Evolutionary conservation across 2,113 vertebrate species (phyloP).

Genomic region (Jacana jacana): DNA sequence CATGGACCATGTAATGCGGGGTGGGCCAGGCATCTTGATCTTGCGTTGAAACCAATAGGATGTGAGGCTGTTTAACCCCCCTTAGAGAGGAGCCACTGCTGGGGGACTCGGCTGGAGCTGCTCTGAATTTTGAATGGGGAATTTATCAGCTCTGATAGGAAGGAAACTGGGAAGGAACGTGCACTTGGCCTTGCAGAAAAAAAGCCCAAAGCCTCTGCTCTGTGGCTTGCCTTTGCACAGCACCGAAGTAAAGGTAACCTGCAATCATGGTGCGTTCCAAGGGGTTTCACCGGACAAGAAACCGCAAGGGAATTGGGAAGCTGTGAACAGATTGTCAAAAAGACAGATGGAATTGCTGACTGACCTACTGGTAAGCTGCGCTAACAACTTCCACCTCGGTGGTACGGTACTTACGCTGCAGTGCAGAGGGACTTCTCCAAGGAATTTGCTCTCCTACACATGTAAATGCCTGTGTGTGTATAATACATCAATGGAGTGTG

Average conservation of each 20-base stretch:
- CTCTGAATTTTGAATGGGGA: constrained; percentile 7
- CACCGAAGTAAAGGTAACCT: not conserved
- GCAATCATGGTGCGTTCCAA: not conserved
- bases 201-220: not conserved
- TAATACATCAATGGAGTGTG: not conserved
- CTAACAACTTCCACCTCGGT: constrained; percentile 23
- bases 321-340: constrained; percentile 58
- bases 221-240: not conserved
- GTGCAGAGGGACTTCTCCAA: constrained; percentile 9
- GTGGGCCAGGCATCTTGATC: not conserved
- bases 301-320: not conserved
- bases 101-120: not conserved
- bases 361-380: constrained; percentile 27
- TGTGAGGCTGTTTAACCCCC: not conserved
- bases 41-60: not conserved
- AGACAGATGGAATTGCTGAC: constrained; percentile 28
- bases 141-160: not conserved
- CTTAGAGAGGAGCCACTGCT: not conserved
- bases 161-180: not conserved
- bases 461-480: constrained; percentile 26
- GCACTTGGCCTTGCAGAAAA: not conserved
- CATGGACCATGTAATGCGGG: not conserved
- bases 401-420: not conserved
- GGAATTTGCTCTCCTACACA: not conserved
- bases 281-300: not conserved